Percentiles rank a stretch among this genome's conserved stretches.
These are phyloP conservation scores for Eupsittula cactorum DNA, from an alignment of 2,113 vertebrate species.

Conservation along the genomic window DNA sequence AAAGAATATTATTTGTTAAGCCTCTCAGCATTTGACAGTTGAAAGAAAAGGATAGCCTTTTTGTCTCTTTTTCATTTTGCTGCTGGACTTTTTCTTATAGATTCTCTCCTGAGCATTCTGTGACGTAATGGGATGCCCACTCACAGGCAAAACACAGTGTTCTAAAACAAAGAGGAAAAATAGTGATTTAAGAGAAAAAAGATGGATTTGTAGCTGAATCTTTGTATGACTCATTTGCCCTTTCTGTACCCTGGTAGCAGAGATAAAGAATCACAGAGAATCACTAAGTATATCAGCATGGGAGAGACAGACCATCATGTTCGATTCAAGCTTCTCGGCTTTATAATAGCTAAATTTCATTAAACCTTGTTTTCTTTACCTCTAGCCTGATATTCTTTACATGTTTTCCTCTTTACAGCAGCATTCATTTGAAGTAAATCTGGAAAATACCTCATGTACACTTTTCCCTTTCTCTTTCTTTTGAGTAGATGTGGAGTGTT, in stretches of 20 bases:
- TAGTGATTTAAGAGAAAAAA: not conserved
- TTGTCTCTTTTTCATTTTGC: not conserved
- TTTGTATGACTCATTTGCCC: not conserved
- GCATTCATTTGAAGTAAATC: not conserved
- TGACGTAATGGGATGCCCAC: not conserved
- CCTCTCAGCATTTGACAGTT: not conserved
- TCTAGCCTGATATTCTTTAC: not conserved
- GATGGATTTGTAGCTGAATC: not conserved
- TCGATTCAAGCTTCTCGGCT: not conserved
- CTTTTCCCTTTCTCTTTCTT: constrained; percentile 37
- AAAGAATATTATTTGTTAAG: not conserved
- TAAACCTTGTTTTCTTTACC: not conserved
- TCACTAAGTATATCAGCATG: not conserved
- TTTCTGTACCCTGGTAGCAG: not conserved
- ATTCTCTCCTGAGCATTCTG: not conserved
- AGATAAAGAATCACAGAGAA: not conserved
- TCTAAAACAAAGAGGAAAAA: not conserved
- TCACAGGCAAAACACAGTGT: not conserved
- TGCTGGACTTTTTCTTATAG: not conserved
- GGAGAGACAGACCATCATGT: not conserved
- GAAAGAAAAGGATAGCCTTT: not conserved
- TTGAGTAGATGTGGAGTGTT: constrained; percentile 79
- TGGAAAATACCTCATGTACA: not conserved
- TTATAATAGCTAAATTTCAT: not conserved
- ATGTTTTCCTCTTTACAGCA: not conserved